phyloP scores from a whole-genome alignment of 2,888 invertebrate genomes.

The Platerodrilus igneus region DNA sequence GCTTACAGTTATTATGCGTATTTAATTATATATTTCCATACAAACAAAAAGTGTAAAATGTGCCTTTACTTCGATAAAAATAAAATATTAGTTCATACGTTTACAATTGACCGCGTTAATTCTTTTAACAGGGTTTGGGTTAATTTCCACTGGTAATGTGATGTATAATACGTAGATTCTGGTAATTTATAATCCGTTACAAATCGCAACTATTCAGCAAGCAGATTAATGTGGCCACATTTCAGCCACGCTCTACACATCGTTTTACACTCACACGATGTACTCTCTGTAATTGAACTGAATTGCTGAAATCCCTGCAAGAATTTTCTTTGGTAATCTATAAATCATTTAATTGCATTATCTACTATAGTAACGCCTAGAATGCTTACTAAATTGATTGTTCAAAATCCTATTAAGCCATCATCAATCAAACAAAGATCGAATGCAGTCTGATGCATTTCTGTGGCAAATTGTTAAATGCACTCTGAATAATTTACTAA shows the following conservation, averaged over 20 bases:
- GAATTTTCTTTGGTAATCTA: no score
- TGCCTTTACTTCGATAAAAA: no score
- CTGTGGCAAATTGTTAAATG: constrained; percentile 40
- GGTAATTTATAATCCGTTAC: constrained; percentile 27
- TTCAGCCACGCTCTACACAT: constrained; percentile 28
- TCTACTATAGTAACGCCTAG: no score
- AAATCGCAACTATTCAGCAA: constrained; percentile 30
- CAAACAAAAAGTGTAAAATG: no score
- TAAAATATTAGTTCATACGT: no score
- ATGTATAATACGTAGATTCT: constrained; percentile 20
- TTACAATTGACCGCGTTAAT: no score
- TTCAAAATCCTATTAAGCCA: constrained; percentile 43
- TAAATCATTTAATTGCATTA: no score
- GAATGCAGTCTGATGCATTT: constrained; percentile 45
- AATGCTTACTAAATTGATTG: constrained; percentile 9
- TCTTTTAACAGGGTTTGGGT: no score
- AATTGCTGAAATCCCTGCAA: constrained; percentile 28
- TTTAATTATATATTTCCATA: no score
- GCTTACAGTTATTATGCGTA: no score
- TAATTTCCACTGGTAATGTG: no score
- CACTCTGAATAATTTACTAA: constrained; percentile 46
- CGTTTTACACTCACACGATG: constrained; percentile 29
- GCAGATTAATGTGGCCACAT: constrained; percentile 32
- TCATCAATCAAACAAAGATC: constrained; percentile 44
- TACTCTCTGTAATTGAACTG: constrained; percentile 29